Evolutionary conservation across 1,140 invertebrate species (phyloP).

Genomic region (Pseudomyrmex pallidus): DNA sequence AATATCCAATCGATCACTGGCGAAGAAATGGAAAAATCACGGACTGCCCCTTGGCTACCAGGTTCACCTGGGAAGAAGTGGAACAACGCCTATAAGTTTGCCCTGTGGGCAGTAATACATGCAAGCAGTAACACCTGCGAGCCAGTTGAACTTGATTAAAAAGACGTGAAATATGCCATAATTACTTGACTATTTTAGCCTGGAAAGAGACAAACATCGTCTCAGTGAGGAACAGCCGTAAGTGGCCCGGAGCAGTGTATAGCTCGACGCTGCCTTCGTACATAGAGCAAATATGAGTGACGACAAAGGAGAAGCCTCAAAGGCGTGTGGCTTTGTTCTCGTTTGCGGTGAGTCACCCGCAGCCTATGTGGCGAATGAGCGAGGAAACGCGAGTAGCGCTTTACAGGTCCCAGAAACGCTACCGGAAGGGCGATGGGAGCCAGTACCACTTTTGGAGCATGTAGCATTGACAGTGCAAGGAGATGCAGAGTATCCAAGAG

Average conservation of each 20-base stretch:
- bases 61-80: too few relatives aligned
- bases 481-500: neutral
- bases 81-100: too few relatives aligned
- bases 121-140: too few relatives aligned
- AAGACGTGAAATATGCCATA: too few relatives aligned
- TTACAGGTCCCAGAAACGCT: neutral
- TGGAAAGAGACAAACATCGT: too few relatives aligned
- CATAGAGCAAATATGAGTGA: neutral
- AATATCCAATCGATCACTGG: too few relatives aligned
- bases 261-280: neutral
- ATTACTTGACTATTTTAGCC: too few relatives aligned
- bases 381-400: neutral
- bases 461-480: neutral
- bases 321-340: neutral
- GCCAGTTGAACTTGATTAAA: too few relatives aligned
- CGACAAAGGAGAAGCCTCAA: neutral
- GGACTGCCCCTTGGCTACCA: too few relatives aligned
- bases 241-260: neutral
- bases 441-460: neutral
- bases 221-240: too few relatives aligned
- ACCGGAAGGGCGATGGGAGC: neutral
- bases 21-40: too few relatives aligned
- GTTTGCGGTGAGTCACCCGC: neutral
- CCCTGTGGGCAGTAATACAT: too few relatives aligned
- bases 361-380: constrained; percentile 7